Percentiles rank a stretch among this genome's conserved stretches.
These are phyloP conservation scores for Penaeus indicus DNA, from an alignment of 1,140 invertebrate species.

Conservation along the genomic window DNA sequence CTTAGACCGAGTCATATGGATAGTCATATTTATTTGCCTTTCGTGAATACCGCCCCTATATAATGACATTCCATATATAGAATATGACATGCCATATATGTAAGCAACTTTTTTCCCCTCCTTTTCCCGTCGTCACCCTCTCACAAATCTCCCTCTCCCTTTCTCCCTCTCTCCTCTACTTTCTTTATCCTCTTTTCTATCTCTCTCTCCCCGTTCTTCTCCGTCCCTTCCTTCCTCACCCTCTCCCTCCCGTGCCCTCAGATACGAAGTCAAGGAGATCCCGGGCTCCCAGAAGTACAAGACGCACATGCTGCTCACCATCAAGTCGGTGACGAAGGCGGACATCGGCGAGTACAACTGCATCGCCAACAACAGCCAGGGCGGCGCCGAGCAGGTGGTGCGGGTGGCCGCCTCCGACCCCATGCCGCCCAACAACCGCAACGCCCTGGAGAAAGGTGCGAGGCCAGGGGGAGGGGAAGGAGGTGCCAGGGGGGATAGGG, in stretches of 20 bases:
- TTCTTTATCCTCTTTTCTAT: not conserved
- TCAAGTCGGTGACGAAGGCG: constrained; percentile 80
- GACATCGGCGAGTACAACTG: constrained; percentile 93
- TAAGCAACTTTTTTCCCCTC: too few relatives aligned
- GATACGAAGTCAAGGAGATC: constrained; percentile 66
- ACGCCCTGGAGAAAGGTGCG: constrained; percentile 60
- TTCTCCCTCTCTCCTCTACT: not conserved
- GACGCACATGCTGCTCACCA: constrained; percentile 87
- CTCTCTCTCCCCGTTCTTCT: not conserved
- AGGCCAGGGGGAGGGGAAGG: not conserved
- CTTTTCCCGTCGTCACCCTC: not conserved
- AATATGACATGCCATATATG: too few relatives aligned
- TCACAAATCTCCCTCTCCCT: not conserved
- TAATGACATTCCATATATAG: too few relatives aligned
- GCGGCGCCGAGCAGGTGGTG: constrained; percentile 90
- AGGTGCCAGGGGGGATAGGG: not conserved
- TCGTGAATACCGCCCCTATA: too few relatives aligned
- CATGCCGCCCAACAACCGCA: constrained; percentile 47
- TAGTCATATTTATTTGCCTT: too few relatives aligned
- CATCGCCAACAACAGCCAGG: constrained; percentile 91
- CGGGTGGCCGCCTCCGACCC: constrained; percentile 60
- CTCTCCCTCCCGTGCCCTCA: constrained; percentile 71
- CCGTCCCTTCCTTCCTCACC: not conserved
- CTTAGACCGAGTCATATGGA: too few relatives aligned
- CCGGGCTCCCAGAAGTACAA: constrained; percentile 75